Conservation (phyloP, 2,888 invertebrate species). For the Criorhina ranunculi region DNA sequence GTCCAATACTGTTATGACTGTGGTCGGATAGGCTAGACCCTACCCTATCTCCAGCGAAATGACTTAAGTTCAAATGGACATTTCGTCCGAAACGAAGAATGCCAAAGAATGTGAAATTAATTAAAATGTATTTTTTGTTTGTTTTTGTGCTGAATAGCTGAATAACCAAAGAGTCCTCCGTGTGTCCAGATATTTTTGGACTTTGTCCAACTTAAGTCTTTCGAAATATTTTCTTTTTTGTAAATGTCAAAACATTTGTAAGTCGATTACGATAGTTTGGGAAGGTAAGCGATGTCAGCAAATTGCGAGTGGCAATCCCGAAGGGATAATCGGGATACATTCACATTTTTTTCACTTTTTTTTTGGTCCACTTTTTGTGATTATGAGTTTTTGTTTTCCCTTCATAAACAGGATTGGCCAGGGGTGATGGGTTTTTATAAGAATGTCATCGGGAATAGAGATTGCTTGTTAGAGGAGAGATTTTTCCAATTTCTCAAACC, state of each 20-base stretch:
- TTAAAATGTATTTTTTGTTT: too few relatives aligned
- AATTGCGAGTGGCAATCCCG: conserved; percentile 31
- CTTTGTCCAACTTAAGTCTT: conserved; percentile 44
- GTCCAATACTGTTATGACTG: conserved; percentile 12
- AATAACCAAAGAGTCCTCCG: conserved; percentile 18
- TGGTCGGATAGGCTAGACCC: neutral
- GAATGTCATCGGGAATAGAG: conserved; percentile 40
- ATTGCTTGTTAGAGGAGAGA: conserved; percentile 33
- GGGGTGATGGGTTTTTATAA: conserved; percentile 22
- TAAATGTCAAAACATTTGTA: conserved; percentile 38
- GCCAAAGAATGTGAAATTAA: conserved; percentile 65
- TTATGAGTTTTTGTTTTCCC: conserved; percentile 41
- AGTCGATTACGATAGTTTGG: conserved; percentile 27
- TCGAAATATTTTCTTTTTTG: conserved; percentile 18
- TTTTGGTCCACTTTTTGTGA: neutral
- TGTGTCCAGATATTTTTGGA: conserved; percentile 53
- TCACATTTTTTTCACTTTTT: conserved; percentile 37
- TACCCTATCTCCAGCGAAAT: conserved; percentile 19
- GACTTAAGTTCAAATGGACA: conserved; percentile 50
- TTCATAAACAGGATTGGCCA: neutral
- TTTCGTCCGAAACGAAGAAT: conserved; percentile 6
- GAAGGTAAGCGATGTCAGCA: conserved; percentile 42
- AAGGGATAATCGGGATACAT: conserved; percentile 52
- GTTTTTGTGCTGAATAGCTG: conserved; percentile 47
- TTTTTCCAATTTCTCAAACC: conserved; percentile 64